Evolutionary conservation across 2,113 vertebrate genomes (phyloP), one percentile per base, ranked within the genome.

Genomic region (Sigmodon hispidus): DNA sequence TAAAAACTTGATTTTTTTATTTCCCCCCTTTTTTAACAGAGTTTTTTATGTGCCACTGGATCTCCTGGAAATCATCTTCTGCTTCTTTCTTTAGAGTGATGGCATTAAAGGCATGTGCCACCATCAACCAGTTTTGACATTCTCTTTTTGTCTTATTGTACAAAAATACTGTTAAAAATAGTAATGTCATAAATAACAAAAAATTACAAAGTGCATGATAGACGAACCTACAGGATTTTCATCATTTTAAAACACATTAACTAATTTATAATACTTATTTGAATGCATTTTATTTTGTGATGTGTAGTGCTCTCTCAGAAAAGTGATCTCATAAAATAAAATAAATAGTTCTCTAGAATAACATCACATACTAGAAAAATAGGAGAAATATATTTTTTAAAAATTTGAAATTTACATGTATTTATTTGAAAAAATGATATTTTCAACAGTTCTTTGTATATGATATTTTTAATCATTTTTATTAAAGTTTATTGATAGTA

Each of bases 271-370:
- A 90, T 93, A 77, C 12, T 65, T 85, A 91, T 76, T 55, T 87
- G 45, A 92, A 95, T 94, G 96, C 87, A 84, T 63, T 48, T 87
- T 8, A 83, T 86, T 91, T 94, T 87, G 76, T 96, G 83, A 86
- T 84, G 16, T 61, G 55, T 3, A 24, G 70, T 86, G 93, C 26
- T 80, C 65, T 91, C 12, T 72, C 3, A 94, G 43, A 88, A 31
- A 48, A 86, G 63, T 12, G 5, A 91, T 79, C 83, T 48, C 86
- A 29, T 61, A 45, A 48, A 13, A 65, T 34, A 77, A 93, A 89
- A 31, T 75, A 86, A 81, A 29, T 10, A 79, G 43, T 8, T 90
- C 17, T 76, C 12, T 9, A 52, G 93, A 96, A 88, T 3, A 45
- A 9, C 63, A 34, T 21, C 26, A 87, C 45, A n/a, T 8, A 22